A percentile compares a stretch with the other conserved stretches of the same genome.
phyloP scores from a whole-genome alignment of 2,888 invertebrate species.

The Microctonus brassicae region DNA sequence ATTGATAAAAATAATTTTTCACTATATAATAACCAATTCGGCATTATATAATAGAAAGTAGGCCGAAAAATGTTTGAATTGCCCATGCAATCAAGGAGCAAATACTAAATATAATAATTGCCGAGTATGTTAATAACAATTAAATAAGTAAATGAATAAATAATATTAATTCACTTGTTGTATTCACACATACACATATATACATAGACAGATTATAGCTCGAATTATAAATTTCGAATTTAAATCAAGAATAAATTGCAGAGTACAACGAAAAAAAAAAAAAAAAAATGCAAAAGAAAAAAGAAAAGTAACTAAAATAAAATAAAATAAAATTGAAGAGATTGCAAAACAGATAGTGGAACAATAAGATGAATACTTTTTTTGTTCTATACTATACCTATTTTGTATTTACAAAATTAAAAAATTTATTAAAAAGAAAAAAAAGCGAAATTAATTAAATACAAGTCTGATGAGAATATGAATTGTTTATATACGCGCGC shows the following conservation, averaged over 20 bases:
- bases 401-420: no score
- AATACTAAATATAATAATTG: constrained; percentile 1
- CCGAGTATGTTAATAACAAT: constrained; percentile 28
- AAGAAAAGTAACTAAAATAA: constrained; percentile 8
- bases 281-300: neutral
- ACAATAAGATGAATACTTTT: neutral
- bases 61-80: constrained; percentile 59
- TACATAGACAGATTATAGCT: no score
- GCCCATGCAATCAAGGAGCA: constrained; percentile 61
- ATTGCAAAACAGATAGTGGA: neutral
- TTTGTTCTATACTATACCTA: no score
- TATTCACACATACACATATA: neutral
- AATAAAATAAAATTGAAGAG: constrained; percentile 28
- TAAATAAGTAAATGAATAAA: constrained; percentile 24
- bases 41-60: constrained; percentile 31
- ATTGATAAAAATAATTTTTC: constrained; percentile 36
- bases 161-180: constrained; percentile 21
- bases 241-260: constrained; percentile 9
- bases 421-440: no score
- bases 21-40: constrained; percentile 45
- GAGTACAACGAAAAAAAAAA: constrained; percentile 22
- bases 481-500: constrained; percentile 42
- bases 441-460: neutral
- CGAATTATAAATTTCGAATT: constrained; percentile 7
- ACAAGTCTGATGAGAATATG: constrained; percentile 18